These are phyloP conservation scores for Meloe dianella DNA, from an alignment of 2,888 invertebrate genomes.

Conservation along the genomic window DNA sequence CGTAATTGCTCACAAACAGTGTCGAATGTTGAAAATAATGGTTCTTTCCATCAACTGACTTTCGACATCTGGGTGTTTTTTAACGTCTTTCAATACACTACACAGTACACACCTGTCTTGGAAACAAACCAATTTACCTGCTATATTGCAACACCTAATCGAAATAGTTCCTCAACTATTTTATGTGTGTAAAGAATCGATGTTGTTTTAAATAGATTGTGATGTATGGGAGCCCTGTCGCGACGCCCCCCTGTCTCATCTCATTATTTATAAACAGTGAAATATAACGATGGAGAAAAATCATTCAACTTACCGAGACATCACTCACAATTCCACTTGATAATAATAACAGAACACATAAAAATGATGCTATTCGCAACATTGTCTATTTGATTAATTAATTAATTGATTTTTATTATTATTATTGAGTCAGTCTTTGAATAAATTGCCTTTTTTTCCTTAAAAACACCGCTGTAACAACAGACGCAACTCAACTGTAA, in stretches of 20 bases:
- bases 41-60: too few relatives aligned
- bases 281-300: too few relatives aligned
- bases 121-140: background rate
- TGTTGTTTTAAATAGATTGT: background rate
- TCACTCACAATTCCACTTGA: slow-evolving; percentile 65
- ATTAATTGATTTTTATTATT: slow-evolving; percentile 34
- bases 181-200: too few relatives aligned
- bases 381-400: slow-evolving; percentile 50
- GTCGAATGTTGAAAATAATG: too few relatives aligned
- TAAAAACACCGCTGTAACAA: slow-evolving; percentile 47
- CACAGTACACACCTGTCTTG: slow-evolving; percentile 22
- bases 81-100: slow-evolving; percentile 35
- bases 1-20: too few relatives aligned
- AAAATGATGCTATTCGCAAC: slow-evolving; percentile 68
- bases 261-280: slow-evolving; percentile 20
- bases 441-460: slow-evolving; percentile 24
- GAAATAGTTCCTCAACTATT: too few relatives aligned
- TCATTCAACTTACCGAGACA: slow-evolving; percentile 63
- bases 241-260: background rate
- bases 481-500: slow-evolving; percentile 50
- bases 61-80: slow-evolving; percentile 16
- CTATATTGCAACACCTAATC: background rate
- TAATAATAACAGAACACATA: slow-evolving; percentile 65
- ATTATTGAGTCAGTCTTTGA: background rate
- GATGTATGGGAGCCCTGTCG: background rate